Evolutionary conservation across 2,888 invertebrate species (phyloP).

Genomic region (Sussaba pulchella): DNA sequence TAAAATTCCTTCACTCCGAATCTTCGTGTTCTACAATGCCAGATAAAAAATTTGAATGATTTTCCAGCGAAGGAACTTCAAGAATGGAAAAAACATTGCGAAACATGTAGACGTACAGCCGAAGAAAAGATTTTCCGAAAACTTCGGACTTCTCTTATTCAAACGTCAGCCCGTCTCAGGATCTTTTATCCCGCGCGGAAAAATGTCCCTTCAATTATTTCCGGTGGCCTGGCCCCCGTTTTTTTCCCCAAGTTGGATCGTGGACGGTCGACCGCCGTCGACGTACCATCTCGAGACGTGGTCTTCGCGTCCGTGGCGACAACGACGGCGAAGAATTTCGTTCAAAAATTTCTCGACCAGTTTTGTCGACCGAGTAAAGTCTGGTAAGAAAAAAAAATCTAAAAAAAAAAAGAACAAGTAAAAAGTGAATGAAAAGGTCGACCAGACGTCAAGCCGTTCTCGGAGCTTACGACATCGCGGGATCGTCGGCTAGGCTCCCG

Average conservation of each 20-base stretch:
- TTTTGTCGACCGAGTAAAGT: not conserved
- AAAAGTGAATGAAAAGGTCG: conserved; percentile 21
- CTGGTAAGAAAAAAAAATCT: not conserved
- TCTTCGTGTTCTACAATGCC: too few species aligned
- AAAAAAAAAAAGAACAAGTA: conserved; percentile 5
- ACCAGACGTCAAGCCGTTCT: conserved; percentile 43
- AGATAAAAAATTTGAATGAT: too few species aligned
- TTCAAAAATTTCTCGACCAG: conserved; percentile 48
- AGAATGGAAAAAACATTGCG: too few species aligned
- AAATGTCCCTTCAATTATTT: conserved; percentile 26
- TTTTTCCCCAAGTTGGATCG: not conserved
- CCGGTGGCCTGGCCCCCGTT: not conserved
- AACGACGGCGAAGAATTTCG: conserved; percentile 25
- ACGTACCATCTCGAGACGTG: not conserved
- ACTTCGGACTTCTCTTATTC: not conserved
- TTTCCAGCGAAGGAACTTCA: too few species aligned
- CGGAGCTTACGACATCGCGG: conserved; percentile 60
- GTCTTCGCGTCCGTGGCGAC: conserved; percentile 7
- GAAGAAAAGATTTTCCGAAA: not conserved
- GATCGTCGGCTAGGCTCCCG: conserved; percentile 56
- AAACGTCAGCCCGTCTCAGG: not conserved
- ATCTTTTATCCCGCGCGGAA: not conserved
- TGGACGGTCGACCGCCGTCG: not conserved
- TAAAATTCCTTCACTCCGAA: not conserved
- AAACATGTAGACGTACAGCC: too few species aligned